phyloP scores from a whole-genome alignment of 2,888 invertebrate genomes.

The Drosophila koepferae region DNA sequence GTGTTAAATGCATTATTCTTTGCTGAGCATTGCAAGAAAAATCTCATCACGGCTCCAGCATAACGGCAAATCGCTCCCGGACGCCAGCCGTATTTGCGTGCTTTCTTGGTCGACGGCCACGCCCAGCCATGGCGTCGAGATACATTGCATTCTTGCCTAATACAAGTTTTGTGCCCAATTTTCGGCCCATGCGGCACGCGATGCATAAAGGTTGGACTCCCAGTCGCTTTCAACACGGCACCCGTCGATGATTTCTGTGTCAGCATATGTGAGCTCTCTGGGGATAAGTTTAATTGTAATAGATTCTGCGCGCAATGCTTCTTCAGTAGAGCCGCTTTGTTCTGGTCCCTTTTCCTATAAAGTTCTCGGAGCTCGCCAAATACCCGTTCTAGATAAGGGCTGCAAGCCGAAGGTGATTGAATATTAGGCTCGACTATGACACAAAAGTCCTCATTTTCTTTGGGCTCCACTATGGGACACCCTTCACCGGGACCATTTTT shows the following conservation, averaged over 20 bases:
- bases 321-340: slow-evolving; percentile 4
- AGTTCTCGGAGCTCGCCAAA: slow-evolving; percentile 77
- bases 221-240: background rate
- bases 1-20: slow-evolving; percentile 59
- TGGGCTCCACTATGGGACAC: slow-evolving; percentile 45
- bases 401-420: slow-evolving; percentile 49
- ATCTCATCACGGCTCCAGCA: slow-evolving; percentile 82
- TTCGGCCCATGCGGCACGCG: slow-evolving; percentile 64
- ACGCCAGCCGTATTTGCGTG: slow-evolving; percentile 80
- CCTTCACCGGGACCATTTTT: background rate
- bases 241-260: background rate
- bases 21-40: slow-evolving; percentile 74
- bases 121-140: slow-evolving; percentile 89
- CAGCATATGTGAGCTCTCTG: background rate
- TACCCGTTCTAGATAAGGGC: slow-evolving; percentile 76
- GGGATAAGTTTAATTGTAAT: background rate
- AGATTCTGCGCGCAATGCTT: slow-evolving; percentile 20
- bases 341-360: slow-evolving; percentile 70
- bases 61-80: slow-evolving; percentile 83
- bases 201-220: slow-evolving; percentile 22
- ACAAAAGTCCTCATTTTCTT: slow-evolving; percentile 52
- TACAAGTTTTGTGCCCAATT: slow-evolving; percentile 87
- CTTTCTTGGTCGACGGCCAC: slow-evolving; percentile 85
- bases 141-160: slow-evolving; percentile 86
- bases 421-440: slow-evolving; percentile 47